Conservation (phyloP, 92 coral and sea anemone species). For the Phymanthus crucifer region DNA sequence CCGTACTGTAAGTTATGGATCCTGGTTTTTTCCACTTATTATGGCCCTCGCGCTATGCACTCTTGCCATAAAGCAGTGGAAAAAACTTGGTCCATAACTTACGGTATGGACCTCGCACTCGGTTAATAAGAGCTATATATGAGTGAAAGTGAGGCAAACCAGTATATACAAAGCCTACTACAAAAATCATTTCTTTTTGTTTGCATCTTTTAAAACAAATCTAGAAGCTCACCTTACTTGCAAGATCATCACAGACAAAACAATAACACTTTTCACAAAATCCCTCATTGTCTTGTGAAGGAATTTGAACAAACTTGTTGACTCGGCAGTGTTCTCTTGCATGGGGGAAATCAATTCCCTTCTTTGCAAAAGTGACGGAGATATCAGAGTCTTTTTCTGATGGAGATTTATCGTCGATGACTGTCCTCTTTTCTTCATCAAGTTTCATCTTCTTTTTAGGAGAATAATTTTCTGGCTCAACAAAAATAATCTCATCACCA, state of each 20-base stretch:
- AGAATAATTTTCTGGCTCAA: slow-evolving; percentile 79
- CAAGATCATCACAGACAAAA: slow-evolving; percentile 69
- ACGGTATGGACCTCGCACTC: no score
- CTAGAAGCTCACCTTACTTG: slow-evolving; percentile 52
- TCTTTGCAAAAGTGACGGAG: slow-evolving; percentile 53
- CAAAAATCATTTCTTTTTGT: no score
- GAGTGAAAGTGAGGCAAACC: no score
- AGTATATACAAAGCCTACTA: no score
- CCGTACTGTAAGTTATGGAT: no score
- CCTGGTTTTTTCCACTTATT: no score
- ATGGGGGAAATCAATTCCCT: slow-evolving; percentile 70
- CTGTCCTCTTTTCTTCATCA: slow-evolving; percentile 30
- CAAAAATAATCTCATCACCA: slow-evolving; percentile 68
- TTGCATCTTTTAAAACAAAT: not conserved
- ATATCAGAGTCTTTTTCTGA: slow-evolving; percentile 34
- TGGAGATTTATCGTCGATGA: not conserved
- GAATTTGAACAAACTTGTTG: slow-evolving; percentile 60
- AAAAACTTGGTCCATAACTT: no score
- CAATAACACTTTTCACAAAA: slow-evolving; percentile 79
- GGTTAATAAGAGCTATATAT: no score
- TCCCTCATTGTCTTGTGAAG: slow-evolving; percentile 65
- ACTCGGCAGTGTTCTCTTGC: slow-evolving; percentile 68
- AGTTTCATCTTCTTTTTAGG: slow-evolving; percentile 60
- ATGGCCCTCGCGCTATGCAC: no score
- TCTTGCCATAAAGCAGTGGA: no score